A percentile compares a stretch with the other conserved stretches of the same genome.
Evolutionary conservation across 2,113 vertebrate species (phyloP).

Genomic region (Tautogolabrus adspersus): DNA sequence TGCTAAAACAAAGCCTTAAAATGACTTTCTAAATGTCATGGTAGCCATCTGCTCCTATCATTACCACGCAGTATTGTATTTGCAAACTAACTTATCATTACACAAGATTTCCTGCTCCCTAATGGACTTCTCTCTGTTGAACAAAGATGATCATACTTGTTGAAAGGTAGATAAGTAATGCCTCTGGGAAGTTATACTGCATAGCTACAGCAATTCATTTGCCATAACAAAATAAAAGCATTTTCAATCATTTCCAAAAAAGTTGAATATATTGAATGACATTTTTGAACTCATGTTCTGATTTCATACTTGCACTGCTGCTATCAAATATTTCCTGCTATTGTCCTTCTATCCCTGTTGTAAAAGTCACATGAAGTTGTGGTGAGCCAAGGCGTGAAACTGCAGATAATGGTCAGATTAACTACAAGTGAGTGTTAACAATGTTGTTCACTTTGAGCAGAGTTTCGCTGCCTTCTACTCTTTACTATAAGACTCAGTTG

Average conservation of each 20-base stretch:
- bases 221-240: not conserved
- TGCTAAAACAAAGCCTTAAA: constrained; percentile 16
- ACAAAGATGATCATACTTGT: constrained; percentile 28
- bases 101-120: not conserved
- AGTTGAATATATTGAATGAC: too few relatives aligned
- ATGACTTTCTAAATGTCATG: constrained; percentile 20
- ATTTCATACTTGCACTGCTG: not conserved
- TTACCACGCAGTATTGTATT: constrained; percentile 3
- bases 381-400: too few relatives aligned
- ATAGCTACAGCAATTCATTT: constrained; percentile 16
- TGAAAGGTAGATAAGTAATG: constrained; percentile 20
- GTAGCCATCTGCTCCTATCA: constrained; percentile 34
- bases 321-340: too few relatives aligned
- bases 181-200: constrained; percentile 17
- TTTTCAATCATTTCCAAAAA: too few relatives aligned
- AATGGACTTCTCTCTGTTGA: not conserved
- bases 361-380: too few relatives aligned
- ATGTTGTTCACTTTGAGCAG: too few relatives aligned
- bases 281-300: not conserved
- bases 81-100: not conserved
- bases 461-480: too few relatives aligned
- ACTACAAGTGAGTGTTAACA: too few relatives aligned
- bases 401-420: too few relatives aligned
- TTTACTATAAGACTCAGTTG: too few relatives aligned
- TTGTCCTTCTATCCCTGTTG: too few relatives aligned